Base-by-base conservation (phyloP, 2,888 invertebrate species). In the Ypsolopha sequella region DNA sequence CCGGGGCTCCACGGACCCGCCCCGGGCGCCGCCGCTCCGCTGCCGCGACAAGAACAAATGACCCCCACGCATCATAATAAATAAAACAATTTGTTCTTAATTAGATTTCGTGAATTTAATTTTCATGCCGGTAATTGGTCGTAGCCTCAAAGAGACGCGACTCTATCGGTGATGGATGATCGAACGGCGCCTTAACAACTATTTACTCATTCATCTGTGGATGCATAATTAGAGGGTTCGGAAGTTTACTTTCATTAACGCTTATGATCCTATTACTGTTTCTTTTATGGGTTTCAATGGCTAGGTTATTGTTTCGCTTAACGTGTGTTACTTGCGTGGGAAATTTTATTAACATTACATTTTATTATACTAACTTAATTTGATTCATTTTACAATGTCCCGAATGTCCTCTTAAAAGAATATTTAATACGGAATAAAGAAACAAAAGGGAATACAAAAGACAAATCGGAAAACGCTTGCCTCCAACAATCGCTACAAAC, bases 41-140 rank as follows among this genome's bases (percentile, higher is more conserved):
- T 82, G 76, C 65, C 60, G 67, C 78, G 86, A 86, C 85, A 78
- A 69, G 73, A 77, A 86, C 84, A 84, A 86, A 86, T 86, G 82
- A 82, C 82, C 79, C 64, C 75, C 63, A 79, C 84, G 84, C 82
- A 86, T 85, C 85, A 86, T 85, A 85, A 86, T 86, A 86, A 85
- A 86, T 86, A 85, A 86, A 85, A 86, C 86, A 86, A 86, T 86
- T 86, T 86, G 80, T 82, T 84, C 81, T 82, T 86, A 86, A 86
- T 86, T 86, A 86, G 86, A 86, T 86, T 85, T 86, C 82, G 85
- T 86, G 86, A 85, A 86, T 86, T 86, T 86, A 86, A 86, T 86
- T 86, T 85, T 85, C 85, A 85, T 85, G 85, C 75, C 77, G 65
- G 85, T 86, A 86, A 86, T 86, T 81, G 85, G 86, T 82, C 84